Base-by-base conservation (phyloP, 2,888 invertebrate genomes). In the Phragmatobia fuliginosa region DNA sequence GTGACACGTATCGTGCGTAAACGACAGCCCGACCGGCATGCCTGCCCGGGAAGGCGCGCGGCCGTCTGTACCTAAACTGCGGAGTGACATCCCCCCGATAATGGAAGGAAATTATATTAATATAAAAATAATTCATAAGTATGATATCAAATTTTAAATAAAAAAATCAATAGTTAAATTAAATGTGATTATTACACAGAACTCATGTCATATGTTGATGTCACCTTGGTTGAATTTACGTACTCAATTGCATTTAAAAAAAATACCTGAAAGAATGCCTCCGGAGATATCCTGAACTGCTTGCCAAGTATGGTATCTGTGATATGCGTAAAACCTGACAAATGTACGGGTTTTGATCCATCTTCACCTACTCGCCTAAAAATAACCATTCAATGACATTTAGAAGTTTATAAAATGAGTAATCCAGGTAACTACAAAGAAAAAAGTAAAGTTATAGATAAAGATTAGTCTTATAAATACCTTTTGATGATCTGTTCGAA, bases 261-360 rank as follows among this genome's bases (percentile, higher is more conserved):
- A 25, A 11, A 52, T 72, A 98, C 96, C 96, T 98, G 98, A 85
- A 98, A 98, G 90, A 98, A 98, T 1, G 98, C 97, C 88, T 96
- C 96, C 0, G 98, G 97, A 1, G 98, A 98, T 86, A 98, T 97
- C 79, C 97, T 96, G 84, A 98, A 98, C 78, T 96, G 96, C 71
- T 97, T 94, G 0, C 96, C 97, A 8, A 97, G 91, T 71, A 98
- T 96, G 0, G 92, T 94, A 87, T 98, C 98, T 66, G 96, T 96
- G 45, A 98, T 97, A 79, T 97, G 97, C 2, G 96, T 96, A n/a
- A 96, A 95, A 2, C 98, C 98, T 84, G 96, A 95, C 5, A 98
- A 87, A 84, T 97, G 97, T 63, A 96, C 95, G 0, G 97, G 95
- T 18, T 95, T 96, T 0, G 96, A 94, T 0, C 95, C 90, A 66